These are phyloP conservation scores for Antitype chi DNA, from an alignment of 2,888 invertebrate species.

Conservation along the genomic window DNA sequence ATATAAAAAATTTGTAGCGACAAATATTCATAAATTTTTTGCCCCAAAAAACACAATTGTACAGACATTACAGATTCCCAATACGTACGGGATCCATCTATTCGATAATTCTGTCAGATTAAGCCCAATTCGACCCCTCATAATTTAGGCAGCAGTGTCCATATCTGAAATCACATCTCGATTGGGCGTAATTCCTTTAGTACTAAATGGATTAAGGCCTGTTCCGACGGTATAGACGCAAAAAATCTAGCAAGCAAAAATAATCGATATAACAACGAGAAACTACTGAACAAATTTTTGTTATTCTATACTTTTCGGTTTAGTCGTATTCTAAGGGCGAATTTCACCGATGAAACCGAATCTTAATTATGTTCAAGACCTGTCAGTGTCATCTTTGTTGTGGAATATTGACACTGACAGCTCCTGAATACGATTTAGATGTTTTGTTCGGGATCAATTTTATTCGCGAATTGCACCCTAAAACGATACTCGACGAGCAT, in stretches of 20 bases:
- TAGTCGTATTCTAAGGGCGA: neutral
- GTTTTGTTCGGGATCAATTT: neutral
- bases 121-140: constrained; percentile 17
- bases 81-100: constrained; percentile 12
- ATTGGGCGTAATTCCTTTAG: constrained; percentile 34
- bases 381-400: neutral
- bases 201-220: constrained; percentile 18
- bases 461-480: neutral
- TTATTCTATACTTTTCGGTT: neutral
- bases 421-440: neutral
- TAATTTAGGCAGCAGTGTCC: constrained; percentile 34
- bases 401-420: neutral
- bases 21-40: neutral
- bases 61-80: constrained; percentile 28
- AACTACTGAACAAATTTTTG: neutral
- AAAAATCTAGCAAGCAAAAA: constrained; percentile 5
- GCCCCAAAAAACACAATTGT: too few relatives aligned
- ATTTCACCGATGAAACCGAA: neutral
- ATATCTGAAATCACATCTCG: constrained; percentile 48
- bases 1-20: neutral
- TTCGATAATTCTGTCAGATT: constrained; percentile 28
- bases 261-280: neutral
- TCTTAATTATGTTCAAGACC: neutral
- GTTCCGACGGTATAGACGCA: neutral
- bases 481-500: neutral